A percentile compares a stretch with the other conserved stretches of the same genome.
Evolutionary conservation across 2,113 vertebrate genomes (phyloP).

Genomic region (Malurus cyaneus): DNA sequence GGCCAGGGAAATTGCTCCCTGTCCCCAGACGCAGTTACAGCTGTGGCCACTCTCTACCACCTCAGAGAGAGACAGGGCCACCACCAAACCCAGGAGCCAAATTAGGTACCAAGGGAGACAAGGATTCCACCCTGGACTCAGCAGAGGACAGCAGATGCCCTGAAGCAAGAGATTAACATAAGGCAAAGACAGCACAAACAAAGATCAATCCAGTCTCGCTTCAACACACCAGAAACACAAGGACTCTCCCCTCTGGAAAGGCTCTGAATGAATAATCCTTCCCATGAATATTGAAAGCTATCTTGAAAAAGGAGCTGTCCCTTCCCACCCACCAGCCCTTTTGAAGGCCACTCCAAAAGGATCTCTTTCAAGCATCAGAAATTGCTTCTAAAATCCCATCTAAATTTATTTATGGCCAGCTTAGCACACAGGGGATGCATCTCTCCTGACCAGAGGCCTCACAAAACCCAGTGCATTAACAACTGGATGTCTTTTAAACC

Average conservation of each 20-base stretch:
- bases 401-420: conserved; percentile 13
- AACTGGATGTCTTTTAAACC: background rate
- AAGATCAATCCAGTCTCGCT: background rate
- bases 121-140: background rate
- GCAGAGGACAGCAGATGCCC: background rate
- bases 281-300: conserved; percentile 5
- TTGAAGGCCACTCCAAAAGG: conserved; percentile 12
- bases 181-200: background rate
- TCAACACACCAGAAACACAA: background rate
- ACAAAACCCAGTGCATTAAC: background rate
- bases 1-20: background rate
- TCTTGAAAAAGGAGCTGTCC: background rate
- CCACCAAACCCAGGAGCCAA: background rate
- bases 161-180: background rate
- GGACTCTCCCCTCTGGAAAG: conserved; percentile 5
- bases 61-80: background rate
- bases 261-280: background rate
- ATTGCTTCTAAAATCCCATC: background rate
- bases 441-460: background rate
- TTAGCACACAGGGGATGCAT: background rate
- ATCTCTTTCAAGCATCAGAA: conserved; percentile 17
- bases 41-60: background rate
- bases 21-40: background rate
- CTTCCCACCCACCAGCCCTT: background rate
- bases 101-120: background rate